phyloP scores from a whole-genome alignment of 2,888 invertebrate genomes.

The Andricus curvator region DNA sequence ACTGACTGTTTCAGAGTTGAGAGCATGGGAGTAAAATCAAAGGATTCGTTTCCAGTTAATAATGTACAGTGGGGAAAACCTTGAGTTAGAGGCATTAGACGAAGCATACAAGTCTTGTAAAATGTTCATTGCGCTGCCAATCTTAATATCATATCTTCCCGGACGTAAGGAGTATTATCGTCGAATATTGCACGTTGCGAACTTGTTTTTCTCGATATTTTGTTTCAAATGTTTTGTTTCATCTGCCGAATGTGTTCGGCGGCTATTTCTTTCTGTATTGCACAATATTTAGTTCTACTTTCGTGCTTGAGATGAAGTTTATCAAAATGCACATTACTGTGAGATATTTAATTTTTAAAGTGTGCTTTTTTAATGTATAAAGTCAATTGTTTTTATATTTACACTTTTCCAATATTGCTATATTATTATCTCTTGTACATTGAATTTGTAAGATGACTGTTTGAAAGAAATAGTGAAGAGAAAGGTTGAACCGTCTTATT shows the following conservation, averaged over 20 bases:
- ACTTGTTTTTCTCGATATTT: background rate
- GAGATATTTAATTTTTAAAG: constrained; percentile 39
- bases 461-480: constrained; percentile 1
- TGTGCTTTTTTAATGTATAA: constrained; percentile 34
- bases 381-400: constrained; percentile 40
- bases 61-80: constrained; percentile 53
- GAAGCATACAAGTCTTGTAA: constrained; percentile 47
- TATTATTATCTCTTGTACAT: constrained; percentile 23
- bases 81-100: constrained; percentile 47
- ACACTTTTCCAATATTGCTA: constrained; percentile 23
- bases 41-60: constrained; percentile 54
- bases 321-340: constrained; percentile 29
- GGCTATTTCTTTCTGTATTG: background rate
- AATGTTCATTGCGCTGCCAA: constrained; percentile 73
- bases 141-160: constrained; percentile 69
- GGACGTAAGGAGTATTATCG: constrained; percentile 56
- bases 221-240: background rate
- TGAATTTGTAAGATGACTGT: constrained; percentile 21
- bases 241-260: background rate
- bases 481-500: constrained; percentile 7
- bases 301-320: constrained; percentile 1
- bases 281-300: background rate
- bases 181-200: constrained; percentile 53
- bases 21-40: constrained; percentile 61
- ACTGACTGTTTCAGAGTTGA: constrained; percentile 21